Evolutionary conservation across 2,113 vertebrate species (phyloP), one percentile per base, ranked within the genome.

Genomic region (Gulo gulo): DNA sequence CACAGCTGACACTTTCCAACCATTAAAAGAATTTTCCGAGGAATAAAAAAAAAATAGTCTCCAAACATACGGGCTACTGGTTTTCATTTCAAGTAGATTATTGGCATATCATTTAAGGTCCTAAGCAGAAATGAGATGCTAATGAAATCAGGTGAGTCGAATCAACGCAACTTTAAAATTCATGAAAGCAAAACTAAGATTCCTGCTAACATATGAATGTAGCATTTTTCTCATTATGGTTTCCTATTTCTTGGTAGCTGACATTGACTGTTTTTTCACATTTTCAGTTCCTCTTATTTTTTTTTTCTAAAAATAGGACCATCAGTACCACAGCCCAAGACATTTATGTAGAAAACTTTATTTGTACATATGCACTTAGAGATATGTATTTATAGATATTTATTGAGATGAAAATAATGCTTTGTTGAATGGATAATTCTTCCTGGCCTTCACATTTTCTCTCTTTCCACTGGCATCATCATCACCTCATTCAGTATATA

Each of bases 151-250:
- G 80, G 69, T 65, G 26, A 93, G 81, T 85, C 80, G 73, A 96
- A 97, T 81, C 93, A 96, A 91, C 20, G 36, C 71, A 90, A 73
- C 6, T 88, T 95, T 90, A 96, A 96, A 96, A 96, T 83, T 95
- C 74, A 88, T 83, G 59, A 90, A 91, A 97, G 94, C 45, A 96
- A 96, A 97, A 96, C 26, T 92, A 85, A 90, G 83, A 87, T 79
- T 82, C 10, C 57, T 82, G 76, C 71, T 90, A 88, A 73, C 88
- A 52, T 91, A 86, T 73, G 88, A 95, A 88, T 45, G 69, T 59
- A 97, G 80, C 47, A 61, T 95, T 93, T 96, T 97, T 96, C 85
- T 91, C 88, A 78, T 78, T 96, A 91, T 78, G 36, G 24, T 80
- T 94, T 97, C 81, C 47, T 65, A 39, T 80, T 87, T 94, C 86